phyloP scores from a whole-genome alignment of 92 coral and sea anemone genomes.

The Scolanthus callimorphus region DNA sequence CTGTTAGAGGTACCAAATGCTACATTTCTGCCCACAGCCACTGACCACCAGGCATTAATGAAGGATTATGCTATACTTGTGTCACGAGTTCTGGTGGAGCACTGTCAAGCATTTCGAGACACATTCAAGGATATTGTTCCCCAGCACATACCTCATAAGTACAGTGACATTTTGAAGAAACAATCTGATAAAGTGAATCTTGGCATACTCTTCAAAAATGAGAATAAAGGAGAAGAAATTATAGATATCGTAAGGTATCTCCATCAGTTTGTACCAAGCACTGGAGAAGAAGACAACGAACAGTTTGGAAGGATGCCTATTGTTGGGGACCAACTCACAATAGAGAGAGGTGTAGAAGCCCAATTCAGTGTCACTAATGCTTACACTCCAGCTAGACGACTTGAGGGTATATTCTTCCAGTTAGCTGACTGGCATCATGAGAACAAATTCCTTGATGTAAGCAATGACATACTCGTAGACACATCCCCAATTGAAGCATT shows the following conservation, averaged over 20 bases:
- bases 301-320: constrained; percentile 48
- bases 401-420: constrained; percentile 52
- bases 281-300: constrained; percentile 8
- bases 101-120: constrained; percentile 25
- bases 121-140: constrained; percentile 55
- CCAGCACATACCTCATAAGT: constrained; percentile 33
- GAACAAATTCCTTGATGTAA: constrained; percentile 44
- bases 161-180: constrained; percentile 23
- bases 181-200: constrained; percentile 41
- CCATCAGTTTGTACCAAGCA: constrained; percentile 34
- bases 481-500: too few relatives aligned
- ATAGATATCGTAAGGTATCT: constrained; percentile 43
- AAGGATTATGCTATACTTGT: constrained; percentile 35
- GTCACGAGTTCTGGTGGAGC: constrained; percentile 36
- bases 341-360: constrained; percentile 55
- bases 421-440: constrained; percentile 64
- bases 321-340: constrained; percentile 58
- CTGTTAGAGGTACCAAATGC: constrained; percentile 40
- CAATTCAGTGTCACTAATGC: neutral
- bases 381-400: constrained; percentile 20
- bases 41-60: constrained; percentile 28
- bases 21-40: constrained; percentile 25
- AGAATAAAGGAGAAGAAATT: constrained; percentile 58
- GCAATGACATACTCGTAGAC: too few relatives aligned
- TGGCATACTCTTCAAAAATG: constrained; percentile 59